Conservation (phyloP, 1,140 invertebrate species). For the Hylyphantes graminicola region DNA sequence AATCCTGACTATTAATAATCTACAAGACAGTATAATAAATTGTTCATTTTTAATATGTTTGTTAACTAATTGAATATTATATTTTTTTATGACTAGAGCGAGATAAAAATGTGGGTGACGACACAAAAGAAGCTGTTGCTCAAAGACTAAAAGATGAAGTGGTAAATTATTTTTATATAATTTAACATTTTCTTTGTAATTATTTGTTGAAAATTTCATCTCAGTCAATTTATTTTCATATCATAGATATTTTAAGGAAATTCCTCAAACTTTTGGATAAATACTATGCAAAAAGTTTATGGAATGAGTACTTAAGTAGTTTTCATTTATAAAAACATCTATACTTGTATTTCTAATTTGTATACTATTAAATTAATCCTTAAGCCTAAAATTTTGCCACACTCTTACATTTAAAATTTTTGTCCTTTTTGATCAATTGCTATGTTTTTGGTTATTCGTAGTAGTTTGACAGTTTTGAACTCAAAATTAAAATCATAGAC, state of each 20-base stretch:
- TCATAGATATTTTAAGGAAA: neutral
- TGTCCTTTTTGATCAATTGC: no score
- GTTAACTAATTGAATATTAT: neutral
- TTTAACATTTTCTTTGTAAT: neutral
- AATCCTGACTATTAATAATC: neutral
- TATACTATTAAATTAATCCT: no score
- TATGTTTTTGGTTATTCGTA: no score
- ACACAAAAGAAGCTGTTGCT: slow-evolving; percentile 75
- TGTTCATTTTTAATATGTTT: neutral
- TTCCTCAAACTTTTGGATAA: neutral
- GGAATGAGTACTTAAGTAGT: neutral
- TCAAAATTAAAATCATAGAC: no score
- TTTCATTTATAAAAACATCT: no score
- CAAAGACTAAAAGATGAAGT: slow-evolving; percentile 84
- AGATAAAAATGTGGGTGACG: slow-evolving; percentile 67
- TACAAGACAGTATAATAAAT: neutral
- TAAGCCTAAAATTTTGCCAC: no score
- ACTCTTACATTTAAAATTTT: no score
- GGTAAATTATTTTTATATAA: slow-evolving; percentile 62
- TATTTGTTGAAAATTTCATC: neutral
- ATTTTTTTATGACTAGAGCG: neutral
- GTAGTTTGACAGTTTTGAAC: no score
- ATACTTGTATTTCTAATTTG: no score
- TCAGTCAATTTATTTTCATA: neutral
- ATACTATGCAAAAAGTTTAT: neutral